A percentile compares a stretch with the other conserved stretches of the same genome.
phyloP scores from a whole-genome alignment of 1,140 invertebrate genomes.

The Odontomachus brunneus region DNA sequence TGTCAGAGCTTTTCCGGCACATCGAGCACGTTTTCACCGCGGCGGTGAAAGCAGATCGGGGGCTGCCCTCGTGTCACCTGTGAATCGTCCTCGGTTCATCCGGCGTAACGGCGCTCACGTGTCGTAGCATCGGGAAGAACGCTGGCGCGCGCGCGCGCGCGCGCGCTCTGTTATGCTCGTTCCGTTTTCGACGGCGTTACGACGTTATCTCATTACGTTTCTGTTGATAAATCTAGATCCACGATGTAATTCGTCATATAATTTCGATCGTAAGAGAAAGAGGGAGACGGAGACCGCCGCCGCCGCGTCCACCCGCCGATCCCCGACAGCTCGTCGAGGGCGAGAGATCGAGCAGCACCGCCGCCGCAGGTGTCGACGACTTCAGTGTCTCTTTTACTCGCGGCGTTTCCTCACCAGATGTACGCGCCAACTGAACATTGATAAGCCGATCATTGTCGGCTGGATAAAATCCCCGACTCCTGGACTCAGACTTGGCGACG shows the following conservation, averaged over 20 bases:
- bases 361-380: no score
- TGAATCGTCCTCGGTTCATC: slow-evolving; percentile 20
- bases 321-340: no score
- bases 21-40: slow-evolving; percentile 53
- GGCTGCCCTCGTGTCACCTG: slow-evolving; percentile 60
- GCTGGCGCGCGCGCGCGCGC: no score
- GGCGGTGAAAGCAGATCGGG: slow-evolving; percentile 11
- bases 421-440: background rate
- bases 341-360: no score
- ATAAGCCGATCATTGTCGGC: background rate
- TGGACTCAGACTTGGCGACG: background rate
- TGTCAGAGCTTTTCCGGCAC: slow-evolving; percentile 18
- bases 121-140: slow-evolving; percentile 15
- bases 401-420: background rate
- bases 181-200: background rate
- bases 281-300: no score
- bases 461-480: background rate
- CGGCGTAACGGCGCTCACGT: background rate
- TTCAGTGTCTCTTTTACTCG: background rate
- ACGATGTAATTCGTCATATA: no score
- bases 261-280: no score
- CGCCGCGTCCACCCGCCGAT: no score
- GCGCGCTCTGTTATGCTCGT: background rate
- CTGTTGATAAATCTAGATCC: no score
- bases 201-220: background rate